Evolutionary conservation across 2,797 vertebrate species (phyloP), one percentile per base, ranked within the genome.

Genomic region (Sparus aurata): DNA sequence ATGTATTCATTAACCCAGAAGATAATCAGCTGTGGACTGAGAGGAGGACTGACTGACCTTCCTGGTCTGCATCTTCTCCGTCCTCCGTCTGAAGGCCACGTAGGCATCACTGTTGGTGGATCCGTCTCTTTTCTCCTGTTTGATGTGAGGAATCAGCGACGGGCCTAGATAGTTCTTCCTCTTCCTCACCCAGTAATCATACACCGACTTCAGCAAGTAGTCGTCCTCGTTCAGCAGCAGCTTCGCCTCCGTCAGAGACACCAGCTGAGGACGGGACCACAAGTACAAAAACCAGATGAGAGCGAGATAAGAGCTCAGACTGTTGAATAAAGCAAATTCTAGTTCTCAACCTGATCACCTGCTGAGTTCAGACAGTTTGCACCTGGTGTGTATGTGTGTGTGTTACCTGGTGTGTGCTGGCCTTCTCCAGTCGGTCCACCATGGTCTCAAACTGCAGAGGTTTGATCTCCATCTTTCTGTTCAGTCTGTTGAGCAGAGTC

Each of bases 21-120:
- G 8, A 38, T 38, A 10, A 38, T 38, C 34, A 10, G 34, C 34
- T 38, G 34, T 38, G 34, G 43, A 45, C 34, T 11, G 59, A 25
- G 52, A 9, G 18, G 17, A 11, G 2, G 5, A 52, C 66, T 20
- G 27, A 59, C 60, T 18, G 0, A 98, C 97, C 97, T 98, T 98
- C 90, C 97, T 95, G 9, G 97, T 98, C 93, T 98, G 97, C 97
- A 98, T 98, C 91, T 98, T 98, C 92, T 98, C 97, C 0, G 97
- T 98, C 82, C 97, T 96, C 59, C 97, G 95, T 6, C 97, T 94
- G 94, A 98, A 98, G 86, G 97, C 97, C 92, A 98, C 97, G 1
- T 98, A 98, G 43, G 97, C 97, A 68, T 98, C 97, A 0, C 93
- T 97, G 93, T 97, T 98, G 79, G 97, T 97, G 74, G 97, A 98